Evolutionary conservation across 2,113 vertebrate species (phyloP).

Genomic region (Euleptes europaea): DNA sequence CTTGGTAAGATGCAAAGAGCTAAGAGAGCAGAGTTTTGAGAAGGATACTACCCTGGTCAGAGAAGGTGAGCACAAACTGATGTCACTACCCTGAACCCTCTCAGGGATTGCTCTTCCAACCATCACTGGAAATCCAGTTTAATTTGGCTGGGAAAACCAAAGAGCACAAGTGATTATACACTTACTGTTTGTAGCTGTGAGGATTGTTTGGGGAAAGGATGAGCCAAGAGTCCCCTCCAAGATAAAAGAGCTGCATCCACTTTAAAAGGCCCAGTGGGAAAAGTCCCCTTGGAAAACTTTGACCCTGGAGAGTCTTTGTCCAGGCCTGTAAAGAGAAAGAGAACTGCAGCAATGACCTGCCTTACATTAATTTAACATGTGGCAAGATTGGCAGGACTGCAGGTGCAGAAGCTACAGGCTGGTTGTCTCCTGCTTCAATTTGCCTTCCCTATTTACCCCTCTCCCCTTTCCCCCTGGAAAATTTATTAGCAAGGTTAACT

Average conservation of each 20-base stretch:
- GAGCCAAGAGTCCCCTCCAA: background rate
- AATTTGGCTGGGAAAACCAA: background rate
- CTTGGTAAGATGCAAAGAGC: too few relatives aligned
- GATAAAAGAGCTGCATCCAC: constrained; percentile 26
- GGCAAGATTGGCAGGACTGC: constrained; percentile 68
- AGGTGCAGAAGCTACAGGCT: constrained; percentile 74
- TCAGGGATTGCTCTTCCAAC: background rate
- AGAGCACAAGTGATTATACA: background rate
- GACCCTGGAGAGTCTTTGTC: constrained; percentile 22
- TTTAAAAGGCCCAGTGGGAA: background rate
- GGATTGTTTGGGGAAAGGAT: background rate
- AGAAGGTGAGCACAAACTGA: background rate
- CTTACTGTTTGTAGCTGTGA: background rate
- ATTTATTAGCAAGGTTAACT: constrained; percentile 84
- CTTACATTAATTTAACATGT: constrained; percentile 54
- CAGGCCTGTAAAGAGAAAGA: background rate
- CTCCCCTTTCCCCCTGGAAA: constrained; percentile 60
- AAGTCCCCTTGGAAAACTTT: constrained; percentile 13
- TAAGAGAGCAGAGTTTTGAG: background rate
- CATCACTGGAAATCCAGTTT: background rate
- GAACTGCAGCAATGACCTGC: constrained; percentile 14
- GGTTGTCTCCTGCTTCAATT: constrained; percentile 42
- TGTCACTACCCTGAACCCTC: too few relatives aligned
- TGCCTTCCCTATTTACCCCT: constrained; percentile 37
- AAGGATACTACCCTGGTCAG: too few relatives aligned